phyloP scores from a whole-genome alignment of 1,140 invertebrate genomes.

The Adelges cooleyi region DNA sequence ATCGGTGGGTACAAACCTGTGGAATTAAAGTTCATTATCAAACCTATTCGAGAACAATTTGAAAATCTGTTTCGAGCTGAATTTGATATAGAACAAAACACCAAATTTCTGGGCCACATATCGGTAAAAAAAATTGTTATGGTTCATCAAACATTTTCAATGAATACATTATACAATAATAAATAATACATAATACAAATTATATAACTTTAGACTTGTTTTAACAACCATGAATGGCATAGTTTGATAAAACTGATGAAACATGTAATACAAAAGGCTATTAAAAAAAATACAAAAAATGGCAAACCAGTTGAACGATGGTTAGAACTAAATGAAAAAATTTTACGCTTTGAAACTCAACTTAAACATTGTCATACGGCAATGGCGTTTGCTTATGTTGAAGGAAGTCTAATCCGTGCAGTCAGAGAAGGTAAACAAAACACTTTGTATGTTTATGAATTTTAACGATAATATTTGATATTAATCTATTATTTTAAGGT shows the following conservation, averaged over 20 bases:
- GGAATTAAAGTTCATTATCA: conserved; percentile 71
- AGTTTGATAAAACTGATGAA: conserved; percentile 63
- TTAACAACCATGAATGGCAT: conserved; percentile 57
- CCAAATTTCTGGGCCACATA: conserved; percentile 66
- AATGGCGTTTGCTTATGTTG: conserved; percentile 82
- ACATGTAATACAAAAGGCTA: conserved; percentile 56
- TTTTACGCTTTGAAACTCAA: conserved; percentile 58
- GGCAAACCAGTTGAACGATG: conserved; percentile 39
- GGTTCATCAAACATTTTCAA: no score
- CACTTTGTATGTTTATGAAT: not conserved
- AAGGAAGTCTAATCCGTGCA: conserved; percentile 84
- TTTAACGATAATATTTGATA: not conserved
- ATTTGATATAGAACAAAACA: conserved; percentile 71
- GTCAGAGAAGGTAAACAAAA: conserved; percentile 54
- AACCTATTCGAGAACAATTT: conserved; percentile 74
- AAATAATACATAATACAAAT: conserved; percentile 4
- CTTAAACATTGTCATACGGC: conserved; percentile 52
- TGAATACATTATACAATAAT: conserved; percentile 3
- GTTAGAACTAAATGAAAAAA: conserved; percentile 50
- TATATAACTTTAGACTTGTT: conserved; percentile 46
- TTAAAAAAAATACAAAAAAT: conserved; percentile 43
- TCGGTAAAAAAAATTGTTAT: conserved; percentile 35
- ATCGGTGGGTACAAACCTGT: conserved; percentile 96
- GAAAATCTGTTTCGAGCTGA: conserved; percentile 66
- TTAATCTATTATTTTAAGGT: conserved; percentile 37